Percentiles rank a stretch among this genome's conserved stretches.
phyloP scores from a whole-genome alignment of 2,113 vertebrate genomes.

The Hiodon alosoides region DNA sequence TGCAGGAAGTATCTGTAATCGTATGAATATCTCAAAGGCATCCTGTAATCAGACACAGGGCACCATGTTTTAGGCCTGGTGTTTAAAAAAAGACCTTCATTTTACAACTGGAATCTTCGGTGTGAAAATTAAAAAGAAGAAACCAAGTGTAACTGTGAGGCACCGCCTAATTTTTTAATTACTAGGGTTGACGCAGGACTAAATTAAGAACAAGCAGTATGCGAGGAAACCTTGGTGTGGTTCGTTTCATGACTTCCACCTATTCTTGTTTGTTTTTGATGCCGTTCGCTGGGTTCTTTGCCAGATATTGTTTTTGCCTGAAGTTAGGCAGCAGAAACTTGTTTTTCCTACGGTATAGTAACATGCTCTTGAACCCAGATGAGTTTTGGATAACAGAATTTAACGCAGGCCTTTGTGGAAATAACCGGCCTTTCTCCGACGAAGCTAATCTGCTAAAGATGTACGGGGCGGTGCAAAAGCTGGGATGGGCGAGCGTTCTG shows the following conservation, averaged over 20 bases:
- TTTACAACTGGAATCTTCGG: slow-evolving; percentile 22
- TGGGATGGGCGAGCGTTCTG: too few relatives aligned
- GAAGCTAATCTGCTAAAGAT: too few relatives aligned
- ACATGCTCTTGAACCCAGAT: slow-evolving; percentile 19
- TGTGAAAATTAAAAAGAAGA: slow-evolving; percentile 3
- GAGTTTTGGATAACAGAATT: slow-evolving; percentile 7
- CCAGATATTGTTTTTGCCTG: slow-evolving; percentile 19
- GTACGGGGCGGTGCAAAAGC: too few relatives aligned
- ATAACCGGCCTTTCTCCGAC: not conserved
- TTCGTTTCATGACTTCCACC: slow-evolving; percentile 12
- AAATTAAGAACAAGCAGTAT: slow-evolving; percentile 3
- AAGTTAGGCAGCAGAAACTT: not conserved
- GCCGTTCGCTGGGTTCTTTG: not conserved
- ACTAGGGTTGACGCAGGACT: not conserved
- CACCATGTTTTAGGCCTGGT: slow-evolving; percentile 41
- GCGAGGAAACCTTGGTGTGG: slow-evolving; percentile 7
- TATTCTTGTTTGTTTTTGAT: slow-evolving; percentile 15
- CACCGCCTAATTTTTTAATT: slow-evolving; percentile 1
- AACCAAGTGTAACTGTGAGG: too few relatives aligned
- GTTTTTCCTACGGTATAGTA: slow-evolving; percentile 16
- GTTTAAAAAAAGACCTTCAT: slow-evolving; percentile 46
- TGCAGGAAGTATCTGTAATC: slow-evolving; percentile 53
- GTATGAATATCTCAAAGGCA: slow-evolving; percentile 36
- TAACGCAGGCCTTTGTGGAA: not conserved
- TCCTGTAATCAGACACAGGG: slow-evolving; percentile 54